Conservation (phyloP, 2,113 vertebrate species). For the Nycticorax nycticorax region DNA sequence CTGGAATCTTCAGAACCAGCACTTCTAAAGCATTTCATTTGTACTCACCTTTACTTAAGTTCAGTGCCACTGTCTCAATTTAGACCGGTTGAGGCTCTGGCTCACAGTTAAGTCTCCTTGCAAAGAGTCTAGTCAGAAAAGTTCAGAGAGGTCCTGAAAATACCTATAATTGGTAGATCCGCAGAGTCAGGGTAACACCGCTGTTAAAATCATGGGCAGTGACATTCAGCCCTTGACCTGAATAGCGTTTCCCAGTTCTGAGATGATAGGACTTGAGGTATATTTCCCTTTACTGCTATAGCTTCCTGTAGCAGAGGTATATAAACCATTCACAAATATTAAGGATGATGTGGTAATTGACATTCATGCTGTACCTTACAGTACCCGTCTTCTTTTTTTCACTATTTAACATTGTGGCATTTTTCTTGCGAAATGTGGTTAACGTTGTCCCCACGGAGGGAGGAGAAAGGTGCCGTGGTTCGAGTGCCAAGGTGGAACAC, state of each 20-base stretch:
- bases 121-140: neutral
- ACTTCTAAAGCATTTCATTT: neutral
- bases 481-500: fast-evolving
- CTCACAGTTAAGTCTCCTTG: constrained; percentile 25
- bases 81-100: neutral
- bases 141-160: constrained; percentile 34
- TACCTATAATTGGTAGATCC: constrained; percentile 4
- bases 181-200: neutral
- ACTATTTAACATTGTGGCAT: neutral
- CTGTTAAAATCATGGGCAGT: constrained; percentile 43
- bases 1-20: neutral
- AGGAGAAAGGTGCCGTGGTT: neutral
- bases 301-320: neutral
- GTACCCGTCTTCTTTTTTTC: fast-evolving
- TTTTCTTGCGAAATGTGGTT: neutral
- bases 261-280: neutral
- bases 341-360: neutral
- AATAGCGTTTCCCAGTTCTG: neutral
- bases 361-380: neutral
- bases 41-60: neutral
- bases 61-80: constrained; percentile 7
- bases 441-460: neutral
- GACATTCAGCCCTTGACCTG: constrained; percentile 42
- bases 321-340: neutral
- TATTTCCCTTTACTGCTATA: neutral